Evolutionary conservation across 2,113 vertebrate genomes (phyloP), one percentile per base, ranked within the genome.

Genomic region (Nothocercus julius): DNA sequence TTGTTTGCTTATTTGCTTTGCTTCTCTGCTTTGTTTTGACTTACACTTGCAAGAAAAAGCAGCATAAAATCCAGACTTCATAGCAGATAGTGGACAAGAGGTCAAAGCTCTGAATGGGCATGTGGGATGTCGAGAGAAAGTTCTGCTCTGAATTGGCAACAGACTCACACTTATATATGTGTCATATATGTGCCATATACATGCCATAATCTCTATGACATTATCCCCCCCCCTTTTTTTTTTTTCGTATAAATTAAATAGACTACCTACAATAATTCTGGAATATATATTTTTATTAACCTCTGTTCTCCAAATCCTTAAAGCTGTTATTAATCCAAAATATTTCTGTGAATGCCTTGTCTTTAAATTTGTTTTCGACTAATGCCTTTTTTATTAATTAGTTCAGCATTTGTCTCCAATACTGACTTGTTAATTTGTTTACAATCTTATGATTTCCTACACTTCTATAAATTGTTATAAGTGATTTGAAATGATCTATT

Each of bases 21-120:
- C 53, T 87, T 69, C 54, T 83, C 11, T 58, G 3, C 27, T 14
- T 62, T 70, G 5, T 15, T 78, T 5, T 89, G 73, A 36, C 30
- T 73, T 89, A 27, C 17, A 34, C 27, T 92, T 84, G 70, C 36
- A 95, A 91, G 36, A 25, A 56, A 89, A 90, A 79, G 2, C 74
- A 84, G 10, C n/a, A 12, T 54, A 45, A 83, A n/a, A 81, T 54
- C 12, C 17, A 54, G 38, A 11, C 13, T 44, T 30, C 74, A 51
- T 24, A 67, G 22, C 40, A 6, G 5, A 64, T 38, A 47, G 8
- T 6, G 63, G 64, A 78, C 18, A 9, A 66, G 25, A 59, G 17
- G 9, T 73, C 74, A 68, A 79, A 76, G 10, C 56, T 76, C 9
- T 61, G 25, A 89, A 7, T 1, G 0, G 12, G 2, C 19, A n/a